phyloP scores from a whole-genome alignment of 2,888 invertebrate genomes.

The Cosmorhoe ocellata region DNA sequence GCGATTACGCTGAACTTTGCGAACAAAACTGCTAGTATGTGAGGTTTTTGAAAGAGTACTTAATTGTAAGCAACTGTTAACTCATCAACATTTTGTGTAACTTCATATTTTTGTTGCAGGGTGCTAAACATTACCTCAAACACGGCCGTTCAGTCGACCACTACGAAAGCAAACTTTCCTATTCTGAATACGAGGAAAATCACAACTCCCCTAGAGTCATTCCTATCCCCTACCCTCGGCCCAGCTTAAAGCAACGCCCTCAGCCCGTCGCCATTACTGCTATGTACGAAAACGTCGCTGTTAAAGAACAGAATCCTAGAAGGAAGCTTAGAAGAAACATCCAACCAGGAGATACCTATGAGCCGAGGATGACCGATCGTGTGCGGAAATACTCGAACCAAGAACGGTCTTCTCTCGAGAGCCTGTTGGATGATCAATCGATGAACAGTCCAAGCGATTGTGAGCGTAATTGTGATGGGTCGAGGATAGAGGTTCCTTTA shows the following conservation, averaged over 20 bases:
- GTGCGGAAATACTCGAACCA: constrained; percentile 77
- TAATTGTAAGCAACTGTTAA: not conserved
- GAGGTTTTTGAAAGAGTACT: constrained; percentile 4
- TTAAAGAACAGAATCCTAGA: constrained; percentile 88
- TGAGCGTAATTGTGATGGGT: constrained; percentile 68
- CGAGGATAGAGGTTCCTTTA: constrained; percentile 84
- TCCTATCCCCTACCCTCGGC: constrained; percentile 71
- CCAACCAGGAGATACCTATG: constrained; percentile 82
- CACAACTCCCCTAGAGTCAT: constrained; percentile 71
- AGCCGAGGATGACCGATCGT: constrained; percentile 72
- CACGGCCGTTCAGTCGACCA: constrained; percentile 90
- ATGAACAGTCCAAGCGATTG: constrained; percentile 77
- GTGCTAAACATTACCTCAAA: constrained; percentile 82
- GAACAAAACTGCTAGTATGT: no score
- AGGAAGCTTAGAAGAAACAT: constrained; percentile 85
- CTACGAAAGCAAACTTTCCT: constrained; percentile 85
- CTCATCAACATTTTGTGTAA: not conserved
- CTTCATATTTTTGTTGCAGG: constrained; percentile 62
- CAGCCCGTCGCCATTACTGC: constrained; percentile 89
- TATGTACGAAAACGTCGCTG: constrained; percentile 87
- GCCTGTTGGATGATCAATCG: constrained; percentile 82
- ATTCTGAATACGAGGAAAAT: constrained; percentile 80
- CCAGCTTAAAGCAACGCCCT: constrained; percentile 71
- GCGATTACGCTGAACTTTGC: no score
- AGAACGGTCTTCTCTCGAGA: constrained; percentile 82